These are phyloP conservation scores for Homalodisca vitripennis DNA, from an alignment of 1,140 invertebrate species.

Conservation along the genomic window DNA sequence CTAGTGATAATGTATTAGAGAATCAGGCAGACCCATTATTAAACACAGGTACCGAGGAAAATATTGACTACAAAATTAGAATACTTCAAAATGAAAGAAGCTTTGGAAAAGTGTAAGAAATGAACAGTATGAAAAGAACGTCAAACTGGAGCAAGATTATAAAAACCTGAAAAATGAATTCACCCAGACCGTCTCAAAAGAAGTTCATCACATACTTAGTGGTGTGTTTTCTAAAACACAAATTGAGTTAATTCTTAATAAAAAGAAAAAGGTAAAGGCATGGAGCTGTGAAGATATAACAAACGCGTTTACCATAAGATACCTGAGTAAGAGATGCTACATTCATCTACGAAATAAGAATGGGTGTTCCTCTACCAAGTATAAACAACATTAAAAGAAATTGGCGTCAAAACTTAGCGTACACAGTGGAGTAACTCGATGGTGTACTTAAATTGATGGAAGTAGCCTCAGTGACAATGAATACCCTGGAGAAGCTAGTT, in stretches of 20 bases:
- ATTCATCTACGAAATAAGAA: not conserved
- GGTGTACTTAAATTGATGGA: not conserved
- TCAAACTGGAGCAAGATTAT: no score
- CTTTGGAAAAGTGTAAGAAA: no score
- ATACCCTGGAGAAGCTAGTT: constrained; percentile 39
- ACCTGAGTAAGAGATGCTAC: constrained; percentile 4
- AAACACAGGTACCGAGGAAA: no score
- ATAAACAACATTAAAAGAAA: constrained; percentile 4
- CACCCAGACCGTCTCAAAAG: no score
- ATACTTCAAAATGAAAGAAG: no score
- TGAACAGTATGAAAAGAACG: no score
- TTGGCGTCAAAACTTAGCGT: not conserved
- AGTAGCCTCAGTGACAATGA: constrained; percentile 24
- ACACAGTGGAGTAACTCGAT: not conserved
- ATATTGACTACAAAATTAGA: no score
- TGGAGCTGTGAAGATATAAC: not conserved
- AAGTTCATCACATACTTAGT: no score
- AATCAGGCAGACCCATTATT: no score
- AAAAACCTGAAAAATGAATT: no score
- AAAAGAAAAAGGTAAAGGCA: not conserved
- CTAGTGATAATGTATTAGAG: no score
- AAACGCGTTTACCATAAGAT: constrained; percentile 3
- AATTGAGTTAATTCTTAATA: not conserved
- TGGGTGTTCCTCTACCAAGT: constrained; percentile 13
- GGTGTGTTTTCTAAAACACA: not conserved